Base-by-base conservation (phyloP, 2,113 vertebrate species). In the Xiphophorus hellerii region DNA sequence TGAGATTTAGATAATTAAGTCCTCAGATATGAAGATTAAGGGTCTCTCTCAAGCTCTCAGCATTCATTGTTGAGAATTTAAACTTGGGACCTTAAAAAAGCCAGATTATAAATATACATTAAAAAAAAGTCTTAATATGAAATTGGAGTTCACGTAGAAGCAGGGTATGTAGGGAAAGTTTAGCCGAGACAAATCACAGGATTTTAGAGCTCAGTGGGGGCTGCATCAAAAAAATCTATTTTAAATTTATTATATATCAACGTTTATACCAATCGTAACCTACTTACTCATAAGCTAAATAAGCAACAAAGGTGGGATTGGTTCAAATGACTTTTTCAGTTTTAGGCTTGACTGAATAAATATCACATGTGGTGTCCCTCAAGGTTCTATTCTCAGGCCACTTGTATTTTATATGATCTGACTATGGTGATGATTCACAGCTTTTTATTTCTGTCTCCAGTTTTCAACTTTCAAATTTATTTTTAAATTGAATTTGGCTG, bases 1-100 rank as follows among this genome's bases (percentile, higher is more conserved):
- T 44, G 39, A 86, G 66, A 74, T 71, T 54, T 51, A 61, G 66
- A 76, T 83, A 81, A 77, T 88, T 80, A 88, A 30, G 60, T 76
- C 66, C 62, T 81, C 60, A 61, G 74, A 80, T 65, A 66, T 63
- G 77, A 82, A 81, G 76, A 80, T 80, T 73, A 54, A 31, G 37
- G 37, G 75, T 64, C 37, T 62, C 11, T 63, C 27, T 33, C 28
- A 68, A 66, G 58, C 44, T 62, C 66, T 65, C 22, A 1, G 44
- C 63, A 51, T 27, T 54, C 28, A 29, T 61, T 58, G 6, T 44
- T 3, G 0, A 7, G 77, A 74, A 90, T 69, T 67, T 80, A 76
- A 73, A 33, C 31, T 37, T 4, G 10, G 20, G 65, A 67, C 30
- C 14, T 35, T 11, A 25, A 60, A 76, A 35, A 75, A 66, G 62